These are phyloP conservation scores for Chrysolina haemoptera DNA, from an alignment of 2,888 invertebrate genomes.

Conservation along the genomic window DNA sequence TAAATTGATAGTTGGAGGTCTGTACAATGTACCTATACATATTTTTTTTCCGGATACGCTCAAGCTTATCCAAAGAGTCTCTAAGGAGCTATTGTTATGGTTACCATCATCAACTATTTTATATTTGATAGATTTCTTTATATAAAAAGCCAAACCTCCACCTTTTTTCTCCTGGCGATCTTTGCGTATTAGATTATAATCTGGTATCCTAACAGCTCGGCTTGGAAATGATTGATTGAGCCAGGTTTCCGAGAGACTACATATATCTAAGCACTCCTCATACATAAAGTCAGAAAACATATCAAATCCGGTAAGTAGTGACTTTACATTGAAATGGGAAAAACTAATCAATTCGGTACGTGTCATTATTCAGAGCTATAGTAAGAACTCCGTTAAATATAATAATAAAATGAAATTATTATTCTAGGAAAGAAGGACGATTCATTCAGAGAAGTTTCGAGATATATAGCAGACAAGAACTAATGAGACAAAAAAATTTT, in stretches of 20 bases:
- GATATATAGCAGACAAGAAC: too few species aligned
- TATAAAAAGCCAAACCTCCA: slow-evolving; percentile 18
- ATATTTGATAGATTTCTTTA: slow-evolving; percentile 4
- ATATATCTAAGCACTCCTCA: slow-evolving; percentile 3
- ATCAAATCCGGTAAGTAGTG: slow-evolving; percentile 11
- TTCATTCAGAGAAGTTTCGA: too few species aligned
- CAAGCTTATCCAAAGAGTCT: slow-evolving; percentile 22
- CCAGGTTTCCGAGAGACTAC: slow-evolving; percentile 21
- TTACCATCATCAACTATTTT: slow-evolving; percentile 10
- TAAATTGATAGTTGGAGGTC: slow-evolving; percentile 19
- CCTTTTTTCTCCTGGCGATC: slow-evolving; percentile 7
- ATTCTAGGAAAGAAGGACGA: too few species aligned
- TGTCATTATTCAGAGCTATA: too few species aligned
- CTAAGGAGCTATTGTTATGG: slow-evolving; percentile 5
- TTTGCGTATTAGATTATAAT: slow-evolving; percentile 17
- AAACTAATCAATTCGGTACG: neutral
- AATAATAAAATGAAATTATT: too few species aligned
- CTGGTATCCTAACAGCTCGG: slow-evolving; percentile 1
- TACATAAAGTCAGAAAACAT: slow-evolving; percentile 1
- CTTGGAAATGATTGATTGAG: slow-evolving; percentile 2
- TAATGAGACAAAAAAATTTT: too few species aligned
- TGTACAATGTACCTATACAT: slow-evolving; percentile 21
- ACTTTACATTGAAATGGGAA: slow-evolving; percentile 20
- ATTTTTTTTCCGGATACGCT: slow-evolving; percentile 23
- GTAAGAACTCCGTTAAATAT: too few species aligned